Percentiles rank a stretch among this genome's conserved stretches.
phyloP scores from a whole-genome alignment of 2,113 vertebrate species.

The Corynorhinus townsendii region DNA sequence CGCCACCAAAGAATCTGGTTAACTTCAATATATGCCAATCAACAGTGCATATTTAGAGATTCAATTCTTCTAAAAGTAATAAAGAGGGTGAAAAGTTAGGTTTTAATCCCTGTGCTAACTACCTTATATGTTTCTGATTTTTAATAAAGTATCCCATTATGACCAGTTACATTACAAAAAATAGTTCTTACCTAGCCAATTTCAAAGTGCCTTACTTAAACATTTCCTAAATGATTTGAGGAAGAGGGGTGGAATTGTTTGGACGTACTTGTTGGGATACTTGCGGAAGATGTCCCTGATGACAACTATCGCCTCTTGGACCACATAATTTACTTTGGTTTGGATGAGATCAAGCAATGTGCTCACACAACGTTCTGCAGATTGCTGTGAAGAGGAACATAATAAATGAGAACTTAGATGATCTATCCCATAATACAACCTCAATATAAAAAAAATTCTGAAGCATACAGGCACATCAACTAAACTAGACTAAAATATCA shows the following conservation, averaged over 20 bases:
- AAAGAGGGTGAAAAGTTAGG: not conserved
- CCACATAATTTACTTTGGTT: constrained; percentile 99
- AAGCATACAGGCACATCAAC: not conserved
- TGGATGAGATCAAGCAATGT: constrained; percentile 97
- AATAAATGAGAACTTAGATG: constrained; percentile 32
- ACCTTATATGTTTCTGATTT: not conserved
- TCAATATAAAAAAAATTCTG: not conserved
- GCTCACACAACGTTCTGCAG: constrained; percentile 98
- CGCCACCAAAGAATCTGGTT: not conserved
- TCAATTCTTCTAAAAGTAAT: constrained; percentile 11
- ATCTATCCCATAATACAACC: not conserved
- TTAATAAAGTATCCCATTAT: not conserved
- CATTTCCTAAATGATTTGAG: constrained; percentile 93
- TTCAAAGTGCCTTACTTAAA: constrained; percentile 55
- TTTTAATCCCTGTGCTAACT: not conserved
- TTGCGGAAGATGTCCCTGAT: constrained; percentile 99
- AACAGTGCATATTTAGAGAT: not conserved
- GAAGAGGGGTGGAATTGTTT: constrained; percentile 67
- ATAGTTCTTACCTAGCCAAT: not conserved
- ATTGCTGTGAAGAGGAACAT: constrained; percentile 85
- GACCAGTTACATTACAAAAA: not conserved
- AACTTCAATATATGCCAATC: not conserved
- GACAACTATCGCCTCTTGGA: constrained; percentile 97
- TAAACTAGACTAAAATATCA: constrained; percentile 7
- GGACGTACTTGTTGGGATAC: constrained; percentile 95